phyloP scores from a whole-genome alignment of 2,888 invertebrate species.

The Orchestes rusci region DNA sequence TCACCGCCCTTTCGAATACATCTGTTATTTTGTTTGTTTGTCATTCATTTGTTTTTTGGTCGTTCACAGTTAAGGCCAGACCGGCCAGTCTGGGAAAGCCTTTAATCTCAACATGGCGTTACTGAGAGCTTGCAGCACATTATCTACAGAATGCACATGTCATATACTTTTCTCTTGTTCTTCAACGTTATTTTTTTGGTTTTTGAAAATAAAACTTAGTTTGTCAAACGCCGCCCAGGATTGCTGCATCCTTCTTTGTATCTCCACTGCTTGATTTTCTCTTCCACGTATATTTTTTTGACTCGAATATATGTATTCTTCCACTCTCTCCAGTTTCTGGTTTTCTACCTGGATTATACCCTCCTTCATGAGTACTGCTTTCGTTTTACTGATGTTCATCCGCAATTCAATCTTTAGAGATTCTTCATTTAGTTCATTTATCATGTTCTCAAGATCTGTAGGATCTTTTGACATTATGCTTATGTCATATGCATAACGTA shows the following conservation, averaged over 20 bases:
- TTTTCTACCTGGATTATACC: not conserved
- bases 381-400: not conserved
- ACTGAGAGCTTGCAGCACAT: too few relatives aligned
- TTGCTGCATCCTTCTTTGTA: not conserved
- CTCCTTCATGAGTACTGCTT: not conserved
- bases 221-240: not conserved
- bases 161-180: too few relatives aligned
- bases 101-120: too few relatives aligned
- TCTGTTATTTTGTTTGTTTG: too few relatives aligned
- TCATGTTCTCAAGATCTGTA: not conserved
- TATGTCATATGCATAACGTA: conserved; percentile 2
- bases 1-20: too few relatives aligned
- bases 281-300: not conserved
- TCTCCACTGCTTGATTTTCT: not conserved
- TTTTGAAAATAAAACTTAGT: too few relatives aligned
- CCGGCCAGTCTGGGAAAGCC: too few relatives aligned
- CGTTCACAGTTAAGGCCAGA: too few relatives aligned
- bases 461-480: not conserved
- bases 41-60: too few relatives aligned
- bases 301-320: not conserved
- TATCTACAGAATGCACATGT: too few relatives aligned
- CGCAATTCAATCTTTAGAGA: not conserved
- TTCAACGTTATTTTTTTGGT: too few relatives aligned
- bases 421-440: not conserved
- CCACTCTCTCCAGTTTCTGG: not conserved